phyloP scores from a whole-genome alignment of 2,888 invertebrate genomes.

The Drosophila demipolita region DNA sequence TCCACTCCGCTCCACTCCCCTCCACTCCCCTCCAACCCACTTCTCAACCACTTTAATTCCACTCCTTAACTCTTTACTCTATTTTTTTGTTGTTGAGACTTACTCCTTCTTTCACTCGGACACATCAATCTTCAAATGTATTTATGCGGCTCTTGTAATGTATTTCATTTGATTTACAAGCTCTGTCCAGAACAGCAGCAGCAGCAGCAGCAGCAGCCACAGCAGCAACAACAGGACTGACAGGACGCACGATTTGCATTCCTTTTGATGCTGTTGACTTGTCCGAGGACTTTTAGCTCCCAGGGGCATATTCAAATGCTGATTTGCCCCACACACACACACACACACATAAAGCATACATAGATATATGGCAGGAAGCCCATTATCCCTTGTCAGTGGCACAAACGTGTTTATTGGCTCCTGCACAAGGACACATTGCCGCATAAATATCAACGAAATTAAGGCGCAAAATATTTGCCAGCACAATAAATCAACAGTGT shows the following conservation, averaged over 20 bases:
- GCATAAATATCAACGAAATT: slow-evolving; percentile 80
- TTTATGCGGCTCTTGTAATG: slow-evolving; percentile 65
- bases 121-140: slow-evolving; percentile 72
- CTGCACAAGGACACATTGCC: slow-evolving; percentile 68
- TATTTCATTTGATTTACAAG: slow-evolving; percentile 80
- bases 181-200: slow-evolving; percentile 36
- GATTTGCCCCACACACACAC: slow-evolving; percentile 51
- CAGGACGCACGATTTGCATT: slow-evolving; percentile 72
- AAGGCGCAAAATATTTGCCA: slow-evolving; percentile 69
- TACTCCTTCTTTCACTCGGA: slow-evolving; percentile 6
- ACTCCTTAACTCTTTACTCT: slow-evolving; percentile 29
- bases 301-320: slow-evolving; percentile 77
- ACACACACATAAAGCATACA: neutral
- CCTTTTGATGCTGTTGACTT: slow-evolving; percentile 62
- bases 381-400: slow-evolving; percentile 82
- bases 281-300: slow-evolving; percentile 36
- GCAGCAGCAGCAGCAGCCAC: neutral
- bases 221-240: slow-evolving; percentile 29
- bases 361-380: slow-evolving; percentile 52
- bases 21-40: neutral
- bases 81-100: slow-evolving; percentile 4
- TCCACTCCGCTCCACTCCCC: neutral
- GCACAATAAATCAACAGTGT: slow-evolving; percentile 60
- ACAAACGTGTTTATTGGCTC: slow-evolving; percentile 78
- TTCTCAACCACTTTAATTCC: neutral